phyloP scores from a whole-genome alignment of 2,797 vertebrate genomes.

The Calcarius lapponicus region DNA sequence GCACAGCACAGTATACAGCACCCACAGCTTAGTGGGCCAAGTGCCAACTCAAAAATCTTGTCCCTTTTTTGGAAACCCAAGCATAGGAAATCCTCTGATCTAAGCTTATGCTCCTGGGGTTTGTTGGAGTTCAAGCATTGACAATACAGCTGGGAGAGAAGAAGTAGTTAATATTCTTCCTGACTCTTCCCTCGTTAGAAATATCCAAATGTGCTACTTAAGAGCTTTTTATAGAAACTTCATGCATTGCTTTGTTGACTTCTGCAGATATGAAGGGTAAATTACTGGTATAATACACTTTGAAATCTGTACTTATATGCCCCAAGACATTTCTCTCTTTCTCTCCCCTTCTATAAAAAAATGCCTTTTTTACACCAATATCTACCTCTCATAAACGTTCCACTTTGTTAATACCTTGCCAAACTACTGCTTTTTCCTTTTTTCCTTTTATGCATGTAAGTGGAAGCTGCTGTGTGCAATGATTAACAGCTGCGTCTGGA shows the following conservation, averaged over 20 bases:
- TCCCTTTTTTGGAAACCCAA: neutral
- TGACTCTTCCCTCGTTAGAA: neutral
- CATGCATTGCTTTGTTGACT: conserved; percentile 2
- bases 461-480: neutral
- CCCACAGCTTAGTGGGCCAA: neutral
- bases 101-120: neutral
- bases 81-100: neutral
- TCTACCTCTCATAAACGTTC: conserved; percentile 6
- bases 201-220: neutral
- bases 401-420: neutral
- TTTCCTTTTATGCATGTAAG: neutral
- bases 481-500: conserved; percentile 21
- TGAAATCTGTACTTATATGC: neutral
- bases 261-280: neutral
- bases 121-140: neutral
- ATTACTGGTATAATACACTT: neutral
- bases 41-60: neutral
- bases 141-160: neutral
- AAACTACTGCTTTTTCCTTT: neutral
- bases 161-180: neutral
- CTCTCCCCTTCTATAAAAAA: neutral
- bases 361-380: neutral
- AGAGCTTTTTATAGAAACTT: neutral
- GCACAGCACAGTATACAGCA: neutral
- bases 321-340: neutral